Base-by-base conservation (phyloP, 1,140 invertebrate genomes). In the Drosophila bocqueti region DNA sequence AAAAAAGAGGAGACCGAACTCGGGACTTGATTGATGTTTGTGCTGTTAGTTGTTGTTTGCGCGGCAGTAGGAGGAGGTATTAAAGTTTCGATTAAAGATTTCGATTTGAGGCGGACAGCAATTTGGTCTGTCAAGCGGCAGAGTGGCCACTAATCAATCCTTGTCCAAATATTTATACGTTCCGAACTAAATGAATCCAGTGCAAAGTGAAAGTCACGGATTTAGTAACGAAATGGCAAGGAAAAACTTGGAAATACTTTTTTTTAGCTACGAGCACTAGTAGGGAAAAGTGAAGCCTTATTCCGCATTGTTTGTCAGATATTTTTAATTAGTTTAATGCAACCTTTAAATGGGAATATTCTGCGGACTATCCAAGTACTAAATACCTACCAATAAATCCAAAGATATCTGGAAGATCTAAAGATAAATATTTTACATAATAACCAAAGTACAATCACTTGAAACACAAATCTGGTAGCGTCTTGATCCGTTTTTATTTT, bases 21-120 rank as follows among this genome's bases (percentile, higher is more conserved):
- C 66, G 69, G 66, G 68, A 59, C 85, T 77, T 89, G 84, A 89
- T 89, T 89, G 84, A 89, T 89, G 84, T 89, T 89, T 90, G 84
- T 90, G 81, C 85, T 90, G 77, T 78, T 85, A 81, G 84, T 84
- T 89, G 84, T 81, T 90, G 85, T 90, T 89, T 89, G 85, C 47
- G 45, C 4, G 58, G 36, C 34, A 36, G 36, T 38, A 3, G 36
- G 4, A 13, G 36, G 36, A 4, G 36, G 54, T 63, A 80, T 89
- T 89, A 83, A 89, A 84, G 87, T 84, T 84, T 79, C 84, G 85
- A 90, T 90, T 90, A 87, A 87, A 89, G 81, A 73, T 73, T 73
- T 73, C 54, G 71, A 73, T 75, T 84, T 72, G 69, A 66, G 62
- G 65, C 68, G 69, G 77, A 65, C 65, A 75, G 68, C 77, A 75